Conservation (phyloP, 30 jellyfish, hydroid and myxozoan species). For the Aurelia aurita region DNA sequence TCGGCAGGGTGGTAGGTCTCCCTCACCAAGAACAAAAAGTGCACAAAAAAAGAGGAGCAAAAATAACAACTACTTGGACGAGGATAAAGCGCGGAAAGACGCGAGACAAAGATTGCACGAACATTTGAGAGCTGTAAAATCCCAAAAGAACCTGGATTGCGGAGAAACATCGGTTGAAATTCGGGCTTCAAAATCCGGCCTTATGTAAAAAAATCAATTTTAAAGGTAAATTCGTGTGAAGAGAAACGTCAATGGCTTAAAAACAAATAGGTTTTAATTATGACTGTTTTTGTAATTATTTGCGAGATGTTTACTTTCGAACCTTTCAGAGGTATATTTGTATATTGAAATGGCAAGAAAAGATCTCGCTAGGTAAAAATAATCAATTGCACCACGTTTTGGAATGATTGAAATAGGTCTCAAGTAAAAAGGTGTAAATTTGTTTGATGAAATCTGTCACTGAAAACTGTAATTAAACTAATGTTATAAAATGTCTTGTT, state of each 20-base stretch:
- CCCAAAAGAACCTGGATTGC: constrained; percentile 36
- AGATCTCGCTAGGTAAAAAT: neutral
- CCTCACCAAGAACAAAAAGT: constrained; percentile 66
- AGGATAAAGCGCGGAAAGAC: constrained; percentile 81
- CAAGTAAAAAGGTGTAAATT: too few relatives aligned
- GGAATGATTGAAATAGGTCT: neutral
- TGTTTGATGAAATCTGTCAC: too few relatives aligned
- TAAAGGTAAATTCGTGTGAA: neutral
- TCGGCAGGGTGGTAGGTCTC: constrained; percentile 64
- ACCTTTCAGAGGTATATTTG: too few relatives aligned
- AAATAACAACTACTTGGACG: constrained; percentile 63
- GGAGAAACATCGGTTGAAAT: constrained; percentile 25
- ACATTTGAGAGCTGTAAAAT: constrained; percentile 61
- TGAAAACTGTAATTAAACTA: too few relatives aligned
- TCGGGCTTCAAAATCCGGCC: constrained; percentile 38
- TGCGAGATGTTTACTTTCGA: too few relatives aligned
- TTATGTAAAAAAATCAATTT: neutral
- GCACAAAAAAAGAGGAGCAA: constrained; percentile 49
- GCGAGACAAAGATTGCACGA: constrained; percentile 75
- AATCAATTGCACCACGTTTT: neutral
- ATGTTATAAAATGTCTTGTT: too few relatives aligned
- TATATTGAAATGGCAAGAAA: neutral
- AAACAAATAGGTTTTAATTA: constrained; percentile 14
- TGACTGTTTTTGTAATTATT: neutral
- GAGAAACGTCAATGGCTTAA: neutral